These are phyloP conservation scores for Mirounga angustirostris DNA, from an alignment of 2,113 vertebrate species.

Conservation along the genomic window DNA sequence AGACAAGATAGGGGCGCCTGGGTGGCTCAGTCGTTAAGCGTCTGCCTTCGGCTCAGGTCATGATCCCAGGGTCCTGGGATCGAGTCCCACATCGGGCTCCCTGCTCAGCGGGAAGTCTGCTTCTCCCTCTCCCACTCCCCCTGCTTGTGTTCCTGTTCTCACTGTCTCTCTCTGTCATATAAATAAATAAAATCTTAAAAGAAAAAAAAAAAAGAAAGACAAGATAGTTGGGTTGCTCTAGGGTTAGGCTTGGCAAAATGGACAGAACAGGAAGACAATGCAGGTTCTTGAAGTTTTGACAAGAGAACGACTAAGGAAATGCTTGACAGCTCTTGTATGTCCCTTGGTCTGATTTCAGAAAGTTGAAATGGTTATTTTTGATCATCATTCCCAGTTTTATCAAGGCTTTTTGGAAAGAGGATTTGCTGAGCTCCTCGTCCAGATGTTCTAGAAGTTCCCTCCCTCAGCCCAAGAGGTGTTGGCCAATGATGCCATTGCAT, in stretches of 20 bases:
- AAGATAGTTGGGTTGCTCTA: background rate
- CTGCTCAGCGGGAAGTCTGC: too few relatives aligned
- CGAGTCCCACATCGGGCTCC: too few relatives aligned
- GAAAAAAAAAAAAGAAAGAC: background rate
- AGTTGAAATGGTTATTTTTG: background rate
- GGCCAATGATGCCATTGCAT: background rate
- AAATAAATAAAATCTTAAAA: too few relatives aligned
- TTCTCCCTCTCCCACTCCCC: too few relatives aligned
- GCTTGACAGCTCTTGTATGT: too few relatives aligned
- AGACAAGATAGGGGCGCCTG: background rate
- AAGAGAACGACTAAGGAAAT: background rate
- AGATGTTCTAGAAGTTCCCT: background rate
- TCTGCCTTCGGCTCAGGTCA: too few relatives aligned
- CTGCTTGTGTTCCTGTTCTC: too few relatives aligned
- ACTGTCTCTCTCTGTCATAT: too few relatives aligned
- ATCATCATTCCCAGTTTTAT: background rate
- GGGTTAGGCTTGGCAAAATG: background rate
- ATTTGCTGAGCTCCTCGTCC: background rate
- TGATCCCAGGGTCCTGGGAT: too few relatives aligned
- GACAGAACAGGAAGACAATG: background rate
- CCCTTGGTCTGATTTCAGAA: background rate
- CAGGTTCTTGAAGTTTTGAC: background rate
- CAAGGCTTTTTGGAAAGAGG: background rate
- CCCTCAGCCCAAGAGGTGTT: background rate
- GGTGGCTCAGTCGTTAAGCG: too few relatives aligned